A percentile compares a stretch with the other conserved stretches of the same genome.
These are phyloP conservation scores for Drosophila melanosoma DNA, from an alignment of 2,888 invertebrate genomes.

Conservation along the genomic window DNA sequence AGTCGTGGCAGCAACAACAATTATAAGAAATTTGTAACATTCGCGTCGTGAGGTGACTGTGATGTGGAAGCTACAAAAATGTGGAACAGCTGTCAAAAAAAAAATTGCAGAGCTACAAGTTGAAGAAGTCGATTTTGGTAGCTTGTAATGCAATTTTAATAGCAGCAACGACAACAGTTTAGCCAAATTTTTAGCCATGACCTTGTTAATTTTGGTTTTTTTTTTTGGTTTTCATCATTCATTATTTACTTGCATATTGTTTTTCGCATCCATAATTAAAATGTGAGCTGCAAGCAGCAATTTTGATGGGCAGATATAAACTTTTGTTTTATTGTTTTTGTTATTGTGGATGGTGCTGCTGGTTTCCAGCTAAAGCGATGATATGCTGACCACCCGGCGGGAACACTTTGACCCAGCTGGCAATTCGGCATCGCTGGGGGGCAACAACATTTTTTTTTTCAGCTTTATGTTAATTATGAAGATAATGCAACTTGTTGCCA, in stretches of 20 bases:
- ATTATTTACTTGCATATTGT: conserved; percentile 51
- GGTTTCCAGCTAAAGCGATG: conserved; percentile 23
- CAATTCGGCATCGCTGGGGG: conserved; percentile 35
- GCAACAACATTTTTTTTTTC: conserved; percentile 51
- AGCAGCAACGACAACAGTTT: conserved; percentile 31
- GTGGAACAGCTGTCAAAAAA: conserved; percentile 68
- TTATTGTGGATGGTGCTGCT: conserved; percentile 5
- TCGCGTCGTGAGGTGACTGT: conserved; percentile 63
- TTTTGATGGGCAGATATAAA: conserved; percentile 59
- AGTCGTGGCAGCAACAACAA: conserved; percentile 20
- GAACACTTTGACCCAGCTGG: conserved; percentile 22
- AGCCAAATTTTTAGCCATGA: conserved; percentile 51
- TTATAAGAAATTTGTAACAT: conserved; percentile 67
- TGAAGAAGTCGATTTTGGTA: conserved; percentile 18
- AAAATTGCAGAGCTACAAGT: conserved; percentile 23
- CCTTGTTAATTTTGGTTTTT: conserved; percentile 43
- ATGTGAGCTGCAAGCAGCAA: conserved; percentile 71
- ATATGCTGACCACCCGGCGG: conserved; percentile 53
- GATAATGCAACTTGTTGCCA: conserved; percentile 79
- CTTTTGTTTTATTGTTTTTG: neutral
- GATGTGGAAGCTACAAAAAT: conserved; percentile 66
- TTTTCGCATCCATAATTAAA: conserved; percentile 76
- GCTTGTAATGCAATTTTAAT: conserved; percentile 62
- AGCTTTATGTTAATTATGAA: conserved; percentile 78
- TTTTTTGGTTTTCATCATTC: conserved; percentile 24